Conservation (phyloP, 2,888 invertebrate genomes). For the Lasioglossum marginatum region DNA sequence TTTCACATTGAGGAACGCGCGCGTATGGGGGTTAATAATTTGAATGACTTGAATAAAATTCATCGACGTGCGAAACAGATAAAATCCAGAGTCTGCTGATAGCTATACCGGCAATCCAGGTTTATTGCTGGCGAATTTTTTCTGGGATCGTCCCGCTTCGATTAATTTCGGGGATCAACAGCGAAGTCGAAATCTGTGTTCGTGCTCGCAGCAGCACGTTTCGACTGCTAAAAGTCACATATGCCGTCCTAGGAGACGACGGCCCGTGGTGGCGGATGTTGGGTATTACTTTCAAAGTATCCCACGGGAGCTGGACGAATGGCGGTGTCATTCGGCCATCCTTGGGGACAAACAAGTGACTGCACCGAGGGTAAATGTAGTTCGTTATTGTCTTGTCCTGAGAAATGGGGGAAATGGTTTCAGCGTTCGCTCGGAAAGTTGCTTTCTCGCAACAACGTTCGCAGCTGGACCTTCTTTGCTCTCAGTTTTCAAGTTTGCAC, state of each 20-base stretch:
- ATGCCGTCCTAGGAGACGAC: slow-evolving; percentile 73
- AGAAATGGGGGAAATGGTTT: slow-evolving; percentile 72
- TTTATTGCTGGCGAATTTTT: background rate
- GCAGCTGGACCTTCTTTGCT: background rate
- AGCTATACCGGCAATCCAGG: background rate
- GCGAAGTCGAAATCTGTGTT: slow-evolving; percentile 31
- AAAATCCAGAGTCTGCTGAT: background rate
- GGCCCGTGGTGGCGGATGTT: slow-evolving; percentile 74
- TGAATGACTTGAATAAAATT: background rate
- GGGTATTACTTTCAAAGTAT: slow-evolving; percentile 81
- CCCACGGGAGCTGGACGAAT: slow-evolving; percentile 77
- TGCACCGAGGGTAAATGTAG: slow-evolving; percentile 76
- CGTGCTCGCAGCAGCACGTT: slow-evolving; percentile 23
- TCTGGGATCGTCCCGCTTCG: background rate
- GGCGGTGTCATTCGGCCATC: slow-evolving; percentile 79
- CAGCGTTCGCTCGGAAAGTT: slow-evolving; percentile 27
- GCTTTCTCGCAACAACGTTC: slow-evolving; percentile 17
- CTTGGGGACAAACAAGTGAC: slow-evolving; percentile 81
- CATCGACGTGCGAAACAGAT: background rate
- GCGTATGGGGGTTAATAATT: background rate
- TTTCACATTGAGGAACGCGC: background rate
- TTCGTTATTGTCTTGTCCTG: slow-evolving; percentile 76
- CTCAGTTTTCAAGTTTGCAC: background rate
- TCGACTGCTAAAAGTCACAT: slow-evolving; percentile 75
- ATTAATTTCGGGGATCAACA: slow-evolving; percentile 7